These are phyloP conservation scores for Phymorhynchus buccinoides DNA, from an alignment of 1,140 invertebrate genomes.

Conservation along the genomic window DNA sequence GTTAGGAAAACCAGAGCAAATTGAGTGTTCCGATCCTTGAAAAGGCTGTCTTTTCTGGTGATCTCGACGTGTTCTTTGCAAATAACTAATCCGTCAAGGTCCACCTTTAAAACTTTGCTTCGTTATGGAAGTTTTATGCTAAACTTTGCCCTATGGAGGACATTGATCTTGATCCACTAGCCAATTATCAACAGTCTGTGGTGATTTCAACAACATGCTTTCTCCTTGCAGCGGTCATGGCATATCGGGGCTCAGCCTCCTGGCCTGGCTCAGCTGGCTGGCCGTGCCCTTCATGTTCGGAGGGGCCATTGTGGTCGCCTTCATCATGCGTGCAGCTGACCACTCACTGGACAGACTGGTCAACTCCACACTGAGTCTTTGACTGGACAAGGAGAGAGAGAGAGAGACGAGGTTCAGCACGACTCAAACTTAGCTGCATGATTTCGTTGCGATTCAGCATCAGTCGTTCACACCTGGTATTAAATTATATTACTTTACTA, in stretches of 20 bases:
- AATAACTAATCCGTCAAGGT: too few species aligned
- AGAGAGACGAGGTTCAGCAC: neutral
- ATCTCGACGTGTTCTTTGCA: too few species aligned
- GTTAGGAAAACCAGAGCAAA: too few species aligned
- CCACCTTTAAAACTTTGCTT: too few species aligned
- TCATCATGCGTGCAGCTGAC: constrained; percentile 60
- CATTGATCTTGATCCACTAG: neutral
- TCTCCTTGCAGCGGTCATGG: constrained; percentile 57
- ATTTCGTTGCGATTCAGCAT: too few species aligned
- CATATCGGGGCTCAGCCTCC: constrained; percentile 61
- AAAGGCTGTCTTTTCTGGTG: too few species aligned
- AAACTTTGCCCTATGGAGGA: too few species aligned
- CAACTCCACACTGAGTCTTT: constrained; percentile 42
- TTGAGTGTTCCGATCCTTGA: too few species aligned
- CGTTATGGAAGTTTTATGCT: too few species aligned
- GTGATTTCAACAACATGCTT: constrained; percentile 43
- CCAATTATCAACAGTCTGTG: neutral
- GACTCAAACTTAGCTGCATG: neutral
- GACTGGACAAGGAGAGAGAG: neutral
- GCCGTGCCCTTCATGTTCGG: constrained; percentile 67
- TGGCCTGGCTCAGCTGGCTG: constrained; percentile 60
- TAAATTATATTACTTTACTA: too few species aligned
- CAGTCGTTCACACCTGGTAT: too few species aligned
- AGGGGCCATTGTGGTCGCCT: constrained; percentile 60
- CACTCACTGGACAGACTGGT: constrained; percentile 57